Base-by-base conservation (phyloP, 2,797 vertebrate genomes). In the Erpetoichthys calabaricus region DNA sequence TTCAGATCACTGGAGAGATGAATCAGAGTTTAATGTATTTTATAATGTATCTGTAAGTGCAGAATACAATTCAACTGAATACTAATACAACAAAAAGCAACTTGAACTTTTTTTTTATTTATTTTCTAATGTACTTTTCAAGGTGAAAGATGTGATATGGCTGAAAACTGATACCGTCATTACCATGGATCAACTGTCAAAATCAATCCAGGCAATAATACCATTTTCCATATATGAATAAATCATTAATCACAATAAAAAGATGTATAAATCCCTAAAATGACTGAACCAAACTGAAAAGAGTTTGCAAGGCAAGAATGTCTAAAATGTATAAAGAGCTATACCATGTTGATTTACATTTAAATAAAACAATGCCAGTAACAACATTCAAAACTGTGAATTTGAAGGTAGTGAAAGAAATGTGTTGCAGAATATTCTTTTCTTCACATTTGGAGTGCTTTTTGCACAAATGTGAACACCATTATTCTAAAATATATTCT, bases 161-260 rank as follows among this genome's bases (percentile, higher is more conserved):
- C 4, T 56, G 51, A 59, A 57, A 54, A 42, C 57, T 45, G 54
- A 45, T 60, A 52, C 65, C 57, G 63, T 60, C 62, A 62, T 44
- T 56, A 41, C 9, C 61, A 58, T 62, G 57, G 52, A 61, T 64
- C 57, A 53, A 62, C 52, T 53, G 45, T 61, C 58, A 62, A 44
- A 52, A 52, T 46, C 10, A 49, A 58, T 66, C 57, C 58, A 57
- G 56, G 59, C 51, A 51, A 45, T 44, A n/a, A 8, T 10, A 8
- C 42, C 46, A 51, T 47, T 59, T 55, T 53, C 57, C 52, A 44
- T 58, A 62, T 55, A 60, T 63, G 51, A 75, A 67, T 59, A 59
- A 62, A 57, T 75, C 74, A 77, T 85, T 82, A 77, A 83, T 85
- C 78, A 82, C 72, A 75, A 69, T 69, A 70, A n/a, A n/a, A n/a